phyloP scores from a whole-genome alignment of 2,888 invertebrate species.

The Pollenia angustigena region DNA sequence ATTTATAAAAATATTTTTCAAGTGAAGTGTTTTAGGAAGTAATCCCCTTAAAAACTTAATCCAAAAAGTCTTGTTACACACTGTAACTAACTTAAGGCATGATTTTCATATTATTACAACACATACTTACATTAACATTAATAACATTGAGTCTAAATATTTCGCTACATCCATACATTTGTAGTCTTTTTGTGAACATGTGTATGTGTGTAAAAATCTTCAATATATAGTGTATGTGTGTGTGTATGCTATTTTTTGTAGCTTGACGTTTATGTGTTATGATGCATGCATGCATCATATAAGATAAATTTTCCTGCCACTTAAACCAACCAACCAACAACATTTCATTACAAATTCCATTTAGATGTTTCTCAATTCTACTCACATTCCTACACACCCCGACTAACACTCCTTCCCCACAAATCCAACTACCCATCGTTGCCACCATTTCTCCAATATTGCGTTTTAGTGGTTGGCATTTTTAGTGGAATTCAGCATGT shows the following conservation, averaged over 20 bases:
- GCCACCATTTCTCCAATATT: constrained; percentile 27
- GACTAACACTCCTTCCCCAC: neutral
- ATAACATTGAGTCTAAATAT: neutral
- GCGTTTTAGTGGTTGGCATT: constrained; percentile 50
- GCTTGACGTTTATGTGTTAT: constrained; percentile 62
- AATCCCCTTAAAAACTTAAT: neutral
- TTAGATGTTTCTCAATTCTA: constrained; percentile 27
- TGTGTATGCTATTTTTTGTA: neutral
- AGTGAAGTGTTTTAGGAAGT: no score
- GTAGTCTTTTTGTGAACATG: constrained; percentile 22
- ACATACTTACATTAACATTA: constrained; percentile 1
- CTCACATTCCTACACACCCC: neutral
- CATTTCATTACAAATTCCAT: constrained; percentile 62
- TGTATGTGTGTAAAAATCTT: neutral
- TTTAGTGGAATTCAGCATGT: constrained; percentile 41
- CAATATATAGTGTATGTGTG: neutral
- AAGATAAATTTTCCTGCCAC: constrained; percentile 66
- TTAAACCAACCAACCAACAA: constrained; percentile 64
- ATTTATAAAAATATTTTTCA: no score
- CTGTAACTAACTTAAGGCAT: constrained; percentile 39
- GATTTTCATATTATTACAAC: constrained; percentile 52
- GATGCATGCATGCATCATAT: constrained; percentile 65
- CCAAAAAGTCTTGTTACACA: neutral
- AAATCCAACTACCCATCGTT: neutral
- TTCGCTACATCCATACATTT: constrained; percentile 18